These are phyloP conservation scores for Drosophila willistoni DNA, from an alignment of 1,140 invertebrate genomes.

Conservation along the genomic window DNA sequence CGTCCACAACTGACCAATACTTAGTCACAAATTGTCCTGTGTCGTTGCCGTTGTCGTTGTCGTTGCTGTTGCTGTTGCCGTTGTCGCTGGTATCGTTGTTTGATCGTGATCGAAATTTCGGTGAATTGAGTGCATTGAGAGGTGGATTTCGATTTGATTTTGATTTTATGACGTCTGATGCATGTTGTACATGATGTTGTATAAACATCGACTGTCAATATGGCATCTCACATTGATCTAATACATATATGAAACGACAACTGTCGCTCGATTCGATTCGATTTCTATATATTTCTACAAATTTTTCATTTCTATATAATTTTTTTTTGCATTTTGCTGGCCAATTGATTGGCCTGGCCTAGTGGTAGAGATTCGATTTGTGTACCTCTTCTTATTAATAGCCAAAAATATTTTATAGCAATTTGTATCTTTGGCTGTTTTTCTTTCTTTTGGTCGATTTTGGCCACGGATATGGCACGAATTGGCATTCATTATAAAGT, in stretches of 20 bases:
- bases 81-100: constrained; percentile 32
- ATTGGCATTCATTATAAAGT: constrained; percentile 64
- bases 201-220: constrained; percentile 19
- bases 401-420: constrained; percentile 73
- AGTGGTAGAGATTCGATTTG: constrained; percentile 53
- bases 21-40: constrained; percentile 72
- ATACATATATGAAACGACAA: constrained; percentile 24
- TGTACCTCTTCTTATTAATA: constrained; percentile 72
- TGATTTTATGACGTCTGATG: constrained; percentile 32
- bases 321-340: constrained; percentile 20
- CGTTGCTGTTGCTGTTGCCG: constrained; percentile 17
- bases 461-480: constrained; percentile 71
- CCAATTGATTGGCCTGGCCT: constrained; percentile 64
- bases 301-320: neutral
- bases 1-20: constrained; percentile 39
- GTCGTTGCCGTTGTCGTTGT: constrained; percentile 45
- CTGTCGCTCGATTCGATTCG: constrained; percentile 38
- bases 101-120: constrained; percentile 6
- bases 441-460: constrained; percentile 43
- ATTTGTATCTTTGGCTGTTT: constrained; percentile 72
- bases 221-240: constrained; percentile 29
- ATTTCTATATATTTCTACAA: constrained; percentile 20
- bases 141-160: constrained; percentile 33
- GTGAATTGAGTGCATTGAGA: constrained; percentile 9
- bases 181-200: constrained; percentile 35